Percentiles rank a stretch among this genome's conserved stretches.
Conservation (phyloP, 2,797 vertebrate species). For the Decapterus maruadsi region DNA sequence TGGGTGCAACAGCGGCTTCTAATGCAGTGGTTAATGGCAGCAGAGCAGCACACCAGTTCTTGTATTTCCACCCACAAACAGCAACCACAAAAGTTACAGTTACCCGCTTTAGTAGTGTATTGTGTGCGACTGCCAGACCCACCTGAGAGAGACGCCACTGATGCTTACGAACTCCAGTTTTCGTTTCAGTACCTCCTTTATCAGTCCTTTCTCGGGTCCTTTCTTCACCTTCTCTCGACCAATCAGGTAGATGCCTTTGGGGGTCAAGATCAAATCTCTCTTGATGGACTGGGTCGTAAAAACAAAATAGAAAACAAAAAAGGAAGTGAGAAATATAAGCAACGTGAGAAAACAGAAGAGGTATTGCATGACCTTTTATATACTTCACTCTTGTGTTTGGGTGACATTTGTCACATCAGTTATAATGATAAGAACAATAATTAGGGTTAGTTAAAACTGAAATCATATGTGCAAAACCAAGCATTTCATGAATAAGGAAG, state of each 20-base stretch:
- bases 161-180: constrained; percentile 92
- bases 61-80: constrained; percentile 3
- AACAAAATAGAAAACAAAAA: constrained; percentile 12
- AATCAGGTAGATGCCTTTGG: constrained; percentile 94
- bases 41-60: neutral
- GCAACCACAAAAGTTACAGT: constrained; percentile 5
- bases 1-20: neutral
- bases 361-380: neutral
- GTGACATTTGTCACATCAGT: too few relatives aligned
- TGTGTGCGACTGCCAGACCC: neutral
- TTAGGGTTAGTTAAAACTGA: too few relatives aligned
- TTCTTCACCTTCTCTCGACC: constrained; percentile 97
- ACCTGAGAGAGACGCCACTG: constrained; percentile 92
- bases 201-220: constrained; percentile 95
- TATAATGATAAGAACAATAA: too few relatives aligned
- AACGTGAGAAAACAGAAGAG: constrained; percentile 38
- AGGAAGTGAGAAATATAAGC: constrained; percentile 35
- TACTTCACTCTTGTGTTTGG: too few relatives aligned
- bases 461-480: too few relatives aligned
- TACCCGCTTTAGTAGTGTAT: neutral
- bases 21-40: neutral
- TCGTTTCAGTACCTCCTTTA: constrained; percentile 95
- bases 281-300: constrained; percentile 89
- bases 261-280: constrained; percentile 94
- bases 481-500: too few relatives aligned